Base-by-base conservation (phyloP, 2,888 invertebrate species). In the Nemoura dubitans region DNA sequence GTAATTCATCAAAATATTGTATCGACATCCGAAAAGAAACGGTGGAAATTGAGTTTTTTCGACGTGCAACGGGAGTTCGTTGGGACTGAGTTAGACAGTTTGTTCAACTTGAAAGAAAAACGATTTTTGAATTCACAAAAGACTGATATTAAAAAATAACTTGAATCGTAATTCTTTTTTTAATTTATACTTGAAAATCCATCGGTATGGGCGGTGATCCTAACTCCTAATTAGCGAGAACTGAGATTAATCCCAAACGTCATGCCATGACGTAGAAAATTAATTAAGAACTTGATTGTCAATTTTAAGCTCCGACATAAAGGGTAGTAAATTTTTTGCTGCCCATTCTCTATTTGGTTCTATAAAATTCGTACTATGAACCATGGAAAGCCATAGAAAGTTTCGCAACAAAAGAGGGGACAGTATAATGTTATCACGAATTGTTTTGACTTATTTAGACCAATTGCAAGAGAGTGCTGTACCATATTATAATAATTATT, bases 371-470 rank as follows among this genome's bases (percentile, higher is more conserved):
- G 59, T 59, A 59, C 59, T 2, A 21, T 14, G 59, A 59, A 21
- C 28, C 29, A 81, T 81, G 26, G 30, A 27, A 21, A 26, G 28
- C 28, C 6, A 26, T 78, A 28, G 78, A 81, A 59, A 59, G 59
- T n/a, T 5, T 29, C 25, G 28, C 29, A 14, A 81, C 81, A 81
- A 81, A 81, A 81, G 81, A 5, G 81, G 7, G 81, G 7, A 81
- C 3, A 28, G 3, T n/a, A 30, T n/a, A n/a, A n/a, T n/a, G 27
- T 81, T 30, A 28, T 30, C 6, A 29, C 81, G 28, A 5, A 29
- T 10, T 30, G 81, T 81, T 29, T 81, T 81, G 81, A 30, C 27
- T 81, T 81, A 81, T 81, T 80, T 30, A 81, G 28, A 81, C 28
- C 81, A 81, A 81, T 81, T 27, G 28, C 30, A 81, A 2, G 16